Evolutionary conservation across 2,888 invertebrate genomes (phyloP).

Genomic region (Herminia tarsipennalis): DNA sequence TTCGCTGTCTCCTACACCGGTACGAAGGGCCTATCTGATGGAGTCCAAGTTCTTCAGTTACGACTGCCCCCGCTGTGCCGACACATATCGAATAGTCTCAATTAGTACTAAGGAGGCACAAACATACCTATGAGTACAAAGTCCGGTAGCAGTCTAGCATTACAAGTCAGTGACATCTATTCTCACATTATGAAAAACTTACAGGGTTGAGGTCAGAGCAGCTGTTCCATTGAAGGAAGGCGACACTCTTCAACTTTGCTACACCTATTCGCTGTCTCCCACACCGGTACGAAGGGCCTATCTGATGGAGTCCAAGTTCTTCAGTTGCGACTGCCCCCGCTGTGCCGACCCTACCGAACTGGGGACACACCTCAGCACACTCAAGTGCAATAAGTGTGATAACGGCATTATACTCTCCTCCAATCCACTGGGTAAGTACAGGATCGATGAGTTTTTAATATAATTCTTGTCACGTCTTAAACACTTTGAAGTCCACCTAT

Average conservation of each 20-base stretch:
- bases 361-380: conserved; percentile 91
- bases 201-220: conserved; percentile 89
- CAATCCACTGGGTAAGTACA: conserved; percentile 87
- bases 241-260: conserved; percentile 89
- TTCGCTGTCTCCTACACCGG: conserved; percentile 89
- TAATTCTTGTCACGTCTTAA: background rate
- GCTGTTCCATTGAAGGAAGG: conserved; percentile 88
- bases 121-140: too few relatives aligned
- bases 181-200: conserved; percentile 20
- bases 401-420: conserved; percentile 88
- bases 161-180: too few relatives aligned
- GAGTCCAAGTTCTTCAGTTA: conserved; percentile 93
- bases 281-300: conserved; percentile 89
- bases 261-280: conserved; percentile 91
- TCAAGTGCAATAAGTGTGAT: conserved; percentile 92
- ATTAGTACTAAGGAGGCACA: too few relatives aligned
- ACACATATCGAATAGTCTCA: too few relatives aligned
- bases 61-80: conserved; percentile 90
- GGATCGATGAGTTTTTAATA: background rate
- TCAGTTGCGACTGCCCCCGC: conserved; percentile 90
- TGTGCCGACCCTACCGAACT: conserved; percentile 93
- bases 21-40: conserved; percentile 88
- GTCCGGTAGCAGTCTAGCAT: too few relatives aligned
- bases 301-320: conserved; percentile 91
- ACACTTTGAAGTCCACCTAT: too few relatives aligned